These are phyloP conservation scores for Aldabrachelys gigantea DNA, from an alignment of 2,113 vertebrate genomes.

Conservation along the genomic window DNA sequence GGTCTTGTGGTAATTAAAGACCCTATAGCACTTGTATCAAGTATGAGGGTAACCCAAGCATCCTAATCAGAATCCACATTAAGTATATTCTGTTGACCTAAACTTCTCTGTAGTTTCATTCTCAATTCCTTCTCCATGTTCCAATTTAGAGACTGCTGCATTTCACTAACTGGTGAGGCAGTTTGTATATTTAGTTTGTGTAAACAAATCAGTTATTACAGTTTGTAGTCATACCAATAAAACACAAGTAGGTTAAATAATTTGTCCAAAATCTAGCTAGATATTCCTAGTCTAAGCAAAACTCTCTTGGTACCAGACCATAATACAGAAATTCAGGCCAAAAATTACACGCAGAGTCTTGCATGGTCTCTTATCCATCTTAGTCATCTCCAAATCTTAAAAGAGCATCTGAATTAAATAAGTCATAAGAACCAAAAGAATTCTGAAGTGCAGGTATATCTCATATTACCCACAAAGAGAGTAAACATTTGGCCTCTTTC, in stretches of 20 bases:
- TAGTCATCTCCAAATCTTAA: not conserved
- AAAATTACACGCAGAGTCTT: not conserved
- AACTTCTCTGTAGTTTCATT: constrained; percentile 48
- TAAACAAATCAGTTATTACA: not conserved
- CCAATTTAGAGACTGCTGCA: not conserved
- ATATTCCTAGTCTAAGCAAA: not conserved
- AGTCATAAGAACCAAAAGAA: not conserved
- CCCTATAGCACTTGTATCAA: not conserved
- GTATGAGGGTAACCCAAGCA: not conserved
- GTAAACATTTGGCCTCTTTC: not conserved
- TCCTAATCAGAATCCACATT: constrained; percentile 7
- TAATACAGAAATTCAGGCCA: not conserved
- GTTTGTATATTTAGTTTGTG: not conserved
- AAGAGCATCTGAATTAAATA: not conserved
- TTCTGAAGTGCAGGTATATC: not conserved
- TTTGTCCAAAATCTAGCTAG: rapidly evolving
- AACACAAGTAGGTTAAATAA: not conserved
- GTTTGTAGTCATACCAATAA: not conserved
- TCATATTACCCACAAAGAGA: not conserved
- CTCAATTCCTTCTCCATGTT: not conserved
- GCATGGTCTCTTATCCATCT: rapidly evolving
- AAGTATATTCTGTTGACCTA: constrained; percentile 18
- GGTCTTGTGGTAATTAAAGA: not conserved
- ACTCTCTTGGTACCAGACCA: not conserved
- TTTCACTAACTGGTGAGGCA: not conserved